Base-by-base conservation (phyloP, 2,888 invertebrate species). In the Phaedon cochleariae region DNA sequence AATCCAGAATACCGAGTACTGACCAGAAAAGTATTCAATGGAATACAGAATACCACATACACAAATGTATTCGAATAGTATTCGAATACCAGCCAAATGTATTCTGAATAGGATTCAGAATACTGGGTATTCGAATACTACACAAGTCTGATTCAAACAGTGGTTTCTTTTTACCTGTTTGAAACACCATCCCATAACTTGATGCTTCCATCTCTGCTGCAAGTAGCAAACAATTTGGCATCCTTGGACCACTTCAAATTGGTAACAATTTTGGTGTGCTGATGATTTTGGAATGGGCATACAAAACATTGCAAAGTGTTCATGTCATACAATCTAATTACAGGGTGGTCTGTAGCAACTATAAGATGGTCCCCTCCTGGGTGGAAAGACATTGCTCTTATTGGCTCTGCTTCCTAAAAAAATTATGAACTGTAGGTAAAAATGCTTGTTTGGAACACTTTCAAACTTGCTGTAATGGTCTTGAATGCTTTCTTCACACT, bases 121-220 rank as follows among this genome's bases (percentile, higher is more conserved):
- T n/a, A n/a, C n/a, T n/a, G n/a, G n/a, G n/a, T n/a, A n/a, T n/a
- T n/a, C n/a, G n/a, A n/a, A n/a, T n/a, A n/a, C n/a, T n/a, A n/a
- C n/a, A n/a, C n/a, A n/a, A n/a, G n/a, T n/a, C n/a, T n/a, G n/a
- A n/a, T n/a, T n/a, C n/a, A n/a, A n/a, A n/a, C n/a, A n/a, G n/a
- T n/a, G n/a, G n/a, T n/a, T n/a, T n/a, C n/a, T n/a, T n/a, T n/a
- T 7, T 41, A 41, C 41, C 57, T 20, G 80, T 90, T 92, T 5
- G 97, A 97, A 0, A 98, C 94, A 0, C 96, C 98, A 83, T 99
- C 98, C 98, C 98, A 99, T 0, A 99, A 84, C 82, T 98, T 98
- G 6, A 99, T 95, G 62, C 90, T 89, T 0, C 98, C 98, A 80
- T 99, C 98, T 66, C 92, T 91, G 65, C 97, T 95, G 51, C 93